These are phyloP conservation scores for Lepilemur ruficaudatus DNA, from an alignment of 2,797 vertebrate genomes.

Conservation along the genomic window DNA sequence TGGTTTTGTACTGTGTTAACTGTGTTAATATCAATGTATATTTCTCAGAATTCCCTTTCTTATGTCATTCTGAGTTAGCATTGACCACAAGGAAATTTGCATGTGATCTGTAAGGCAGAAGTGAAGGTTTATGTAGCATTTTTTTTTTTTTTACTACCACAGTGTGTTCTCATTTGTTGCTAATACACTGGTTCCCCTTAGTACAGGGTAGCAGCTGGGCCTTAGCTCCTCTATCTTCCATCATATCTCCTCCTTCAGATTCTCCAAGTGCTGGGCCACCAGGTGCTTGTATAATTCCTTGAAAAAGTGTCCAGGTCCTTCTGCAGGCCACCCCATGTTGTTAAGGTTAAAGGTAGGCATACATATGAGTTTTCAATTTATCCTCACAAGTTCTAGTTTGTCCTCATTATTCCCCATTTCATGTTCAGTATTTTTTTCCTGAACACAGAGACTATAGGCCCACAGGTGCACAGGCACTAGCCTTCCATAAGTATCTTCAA, in stretches of 20 bases:
- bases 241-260: background rate
- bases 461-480: background rate
- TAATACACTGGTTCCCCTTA: background rate
- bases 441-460: background rate
- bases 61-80: background rate
- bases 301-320: background rate
- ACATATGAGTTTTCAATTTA: background rate
- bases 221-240: background rate
- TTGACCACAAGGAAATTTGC: background rate
- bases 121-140: background rate
- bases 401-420: background rate
- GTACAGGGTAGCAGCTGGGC: background rate
- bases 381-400: constrained; percentile 19
- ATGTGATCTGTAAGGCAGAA: background rate
- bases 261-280: background rate
- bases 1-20: background rate
- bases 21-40: background rate
- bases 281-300: background rate
- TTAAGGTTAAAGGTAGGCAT: background rate
- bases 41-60: background rate
- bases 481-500: background rate
- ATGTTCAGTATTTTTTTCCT: background rate
- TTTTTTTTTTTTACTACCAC: background rate
- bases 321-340: background rate
- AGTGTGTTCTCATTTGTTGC: background rate